Percentiles rank a stretch among this genome's conserved stretches.
These are phyloP conservation scores for Andrena haemorrhoa DNA, from an alignment of 2,888 invertebrate species.

Conservation along the genomic window DNA sequence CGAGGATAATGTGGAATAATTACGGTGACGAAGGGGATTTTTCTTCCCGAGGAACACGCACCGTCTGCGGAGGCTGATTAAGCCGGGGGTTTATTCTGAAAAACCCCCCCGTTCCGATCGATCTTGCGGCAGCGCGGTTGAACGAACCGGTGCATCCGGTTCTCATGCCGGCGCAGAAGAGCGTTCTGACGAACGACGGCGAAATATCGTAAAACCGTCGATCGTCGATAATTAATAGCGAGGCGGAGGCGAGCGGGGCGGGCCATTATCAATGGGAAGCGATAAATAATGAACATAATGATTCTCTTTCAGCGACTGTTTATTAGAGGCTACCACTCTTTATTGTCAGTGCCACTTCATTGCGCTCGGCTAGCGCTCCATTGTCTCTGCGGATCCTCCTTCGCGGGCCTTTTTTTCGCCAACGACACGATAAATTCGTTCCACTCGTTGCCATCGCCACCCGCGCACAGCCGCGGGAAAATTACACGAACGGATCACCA, in stretches of 20 bases:
- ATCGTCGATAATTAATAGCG: conserved; percentile 70
- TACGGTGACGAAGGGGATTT: conserved; percentile 18
- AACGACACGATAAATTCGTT: conserved; percentile 42
- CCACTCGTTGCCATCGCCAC: conserved; percentile 26
- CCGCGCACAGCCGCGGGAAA: conserved; percentile 5
- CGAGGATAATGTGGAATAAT: conserved; percentile 33
- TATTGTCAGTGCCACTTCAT: conserved; percentile 66
- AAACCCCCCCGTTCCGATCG: conserved; percentile 49
- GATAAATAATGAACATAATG: conserved; percentile 71
- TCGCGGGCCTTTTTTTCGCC: neutral
- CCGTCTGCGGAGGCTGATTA: conserved; percentile 43
- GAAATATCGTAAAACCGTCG: conserved; percentile 71
- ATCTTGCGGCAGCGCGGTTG: conserved; percentile 66
- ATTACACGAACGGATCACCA: conserved; percentile 7
- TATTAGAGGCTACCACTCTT: conserved; percentile 62
- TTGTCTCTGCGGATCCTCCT: conserved; percentile 53
- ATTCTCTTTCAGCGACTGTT: conserved; percentile 65
- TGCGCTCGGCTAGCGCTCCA: conserved; percentile 49
- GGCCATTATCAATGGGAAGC: conserved; percentile 66
- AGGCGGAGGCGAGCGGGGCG: conserved; percentile 29
- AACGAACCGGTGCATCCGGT: conserved; percentile 65
- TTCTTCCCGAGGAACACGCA: neutral
- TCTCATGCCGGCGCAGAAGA: conserved; percentile 52
- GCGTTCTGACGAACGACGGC: conserved; percentile 63
- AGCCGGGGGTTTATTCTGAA: conserved; percentile 29